Base-by-base conservation (phyloP, 2,113 vertebrate genomes). In the Chaetodon trifascialis region DNA sequence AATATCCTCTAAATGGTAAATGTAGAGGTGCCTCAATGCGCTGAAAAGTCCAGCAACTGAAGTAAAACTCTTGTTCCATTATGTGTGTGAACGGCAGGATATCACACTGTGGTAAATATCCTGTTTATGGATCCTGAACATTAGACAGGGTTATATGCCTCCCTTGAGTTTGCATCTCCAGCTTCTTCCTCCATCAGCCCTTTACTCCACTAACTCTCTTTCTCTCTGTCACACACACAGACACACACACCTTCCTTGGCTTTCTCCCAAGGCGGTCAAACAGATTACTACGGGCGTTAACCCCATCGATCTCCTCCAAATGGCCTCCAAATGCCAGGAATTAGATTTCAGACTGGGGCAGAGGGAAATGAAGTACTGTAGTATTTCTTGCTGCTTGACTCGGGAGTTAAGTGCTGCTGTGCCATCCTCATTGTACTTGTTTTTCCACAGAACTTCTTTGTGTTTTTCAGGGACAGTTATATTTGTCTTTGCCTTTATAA, bases 281-380 rank as follows among this genome's bases (percentile, higher is more conserved):
- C 85, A 86, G 93, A 92, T 94, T 90, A 89, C 86, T 79, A 80
- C 64, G 63, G 80, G 85, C 76, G 84, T 87, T 93, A 90, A 93
- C 92, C 87, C 86, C 82, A 92, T 92, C 70, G 89, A 92, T 90
- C 84, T 73, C 83, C 83, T 83, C 88, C 81, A 87, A 94, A 94
- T 90, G 89, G 90, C 88, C 77, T 92, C 85, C 86, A 88, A 92
- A 93, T 93, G 89, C 83, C 81, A 87, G 87, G 87, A 92, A 94
- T 94, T 92, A 86, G 90, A 92, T 93, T 93, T 88, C 83, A 72
- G 65, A 76, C 70, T 52, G 70, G 63, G 55, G 72, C 66, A 86
- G 84, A 60, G 86, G 69, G 83, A 90, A 91, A 92, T 90, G 80
- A 91, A 91, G 81, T 79, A 82, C 83, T 85, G 71, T 86, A 85